Evolutionary conservation across 2,797 vertebrate genomes (phyloP).

Genomic region (Aviceda cuculoides): DNA sequence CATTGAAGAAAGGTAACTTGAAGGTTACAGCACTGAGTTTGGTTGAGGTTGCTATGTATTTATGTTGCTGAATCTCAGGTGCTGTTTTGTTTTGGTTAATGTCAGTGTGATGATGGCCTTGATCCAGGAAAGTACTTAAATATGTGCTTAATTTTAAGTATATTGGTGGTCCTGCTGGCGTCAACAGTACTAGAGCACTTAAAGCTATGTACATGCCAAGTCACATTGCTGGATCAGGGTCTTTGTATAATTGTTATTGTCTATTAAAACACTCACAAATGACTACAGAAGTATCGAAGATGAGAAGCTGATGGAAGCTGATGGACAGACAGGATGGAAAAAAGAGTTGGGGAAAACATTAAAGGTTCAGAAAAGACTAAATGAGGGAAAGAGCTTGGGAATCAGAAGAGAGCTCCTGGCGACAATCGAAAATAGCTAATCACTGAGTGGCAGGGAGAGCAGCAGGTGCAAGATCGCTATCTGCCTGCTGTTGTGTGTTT

Average conservation of each 20-base stretch:
- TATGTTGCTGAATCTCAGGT: slow-evolving; percentile 19
- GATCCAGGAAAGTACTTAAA: slow-evolving; percentile 30
- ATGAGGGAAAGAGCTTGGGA: neutral
- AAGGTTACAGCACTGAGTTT: slow-evolving; percentile 11
- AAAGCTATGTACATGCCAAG: neutral
- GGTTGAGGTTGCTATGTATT: slow-evolving; percentile 12
- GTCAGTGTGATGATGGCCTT: neutral
- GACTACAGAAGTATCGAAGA: neutral
- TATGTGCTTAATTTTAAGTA: neutral
- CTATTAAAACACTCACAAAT: neutral
- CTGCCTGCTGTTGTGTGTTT: neutral
- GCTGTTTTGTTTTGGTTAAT: slow-evolving; percentile 24
- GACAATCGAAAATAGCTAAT: neutral
- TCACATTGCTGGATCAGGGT: neutral
- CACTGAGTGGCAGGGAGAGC: neutral
- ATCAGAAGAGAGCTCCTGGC: neutral
- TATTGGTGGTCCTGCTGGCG: neutral
- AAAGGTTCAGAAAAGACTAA: neutral
- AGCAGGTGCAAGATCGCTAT: neutral
- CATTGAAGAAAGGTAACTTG: neutral
- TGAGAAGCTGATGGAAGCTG: neutral
- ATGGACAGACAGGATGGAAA: neutral
- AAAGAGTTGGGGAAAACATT: neutral
- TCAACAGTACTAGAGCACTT: neutral
- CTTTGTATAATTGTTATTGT: neutral